Evolutionary conservation across 2,888 invertebrate genomes (phyloP), one percentile per base, ranked within the genome.

Genomic region (Coleophora deauratella): DNA sequence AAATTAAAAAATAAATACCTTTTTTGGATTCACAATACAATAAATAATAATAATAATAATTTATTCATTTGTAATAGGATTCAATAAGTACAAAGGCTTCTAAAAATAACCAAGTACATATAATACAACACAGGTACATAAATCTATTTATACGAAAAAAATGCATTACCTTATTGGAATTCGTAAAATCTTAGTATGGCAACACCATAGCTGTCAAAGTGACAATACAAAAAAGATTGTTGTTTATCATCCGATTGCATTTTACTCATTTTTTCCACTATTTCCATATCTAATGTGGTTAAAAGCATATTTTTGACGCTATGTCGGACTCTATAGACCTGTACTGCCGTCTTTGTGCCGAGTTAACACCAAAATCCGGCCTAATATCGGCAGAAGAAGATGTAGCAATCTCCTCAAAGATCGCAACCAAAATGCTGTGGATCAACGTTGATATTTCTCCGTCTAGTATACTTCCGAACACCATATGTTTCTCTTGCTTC

Each of bases 401-500:
- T 37, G 79, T 72, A 4, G 78, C 74, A 1, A 44, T 69, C 0
- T 67, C 61, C 37, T 77, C 77, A 0, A 80, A 79, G 52, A 65
- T 84, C 12, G 51, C 62, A 1, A 65, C 62, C 1, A 85, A 85
- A 64, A 69, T 84, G 68, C 58, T 59, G 2, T 84, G 81, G 81
- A 80, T 85, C 51, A 85, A 84, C 51, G 63, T 85, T 33, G 74
- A 82, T 53, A 54, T 79, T 51, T 59, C 69, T 21, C 35, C 57
- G 7, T 47, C 61, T 9, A 62, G 60, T 49, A 43, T 43, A 6
- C 65, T 84, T 14, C 85, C 85, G 3, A 75, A 64, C 12, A 67
- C 74, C 2, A 81, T 84, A 45, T 85, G 85, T 49, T 85, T 72
- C 49, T 67, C 81, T 2, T 85, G 85, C 50, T 84, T 80, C 54